phyloP scores from a whole-genome alignment of 1,140 invertebrate species.

The Meloidogyne floridensis region DNA sequence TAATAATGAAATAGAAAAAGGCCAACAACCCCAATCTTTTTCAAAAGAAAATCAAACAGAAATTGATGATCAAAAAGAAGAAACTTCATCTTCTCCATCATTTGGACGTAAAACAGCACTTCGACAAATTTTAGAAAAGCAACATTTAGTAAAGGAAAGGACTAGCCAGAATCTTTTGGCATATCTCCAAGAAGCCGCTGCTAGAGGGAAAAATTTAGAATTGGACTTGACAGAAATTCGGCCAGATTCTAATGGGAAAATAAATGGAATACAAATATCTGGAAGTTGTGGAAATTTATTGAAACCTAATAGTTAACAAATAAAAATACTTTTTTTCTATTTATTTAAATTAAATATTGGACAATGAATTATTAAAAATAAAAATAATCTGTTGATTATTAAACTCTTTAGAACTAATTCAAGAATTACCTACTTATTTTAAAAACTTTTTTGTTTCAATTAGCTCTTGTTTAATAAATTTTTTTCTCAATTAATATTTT shows the following conservation, averaged over 20 bases:
- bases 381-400: too few relatives aligned
- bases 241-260: conserved; percentile 8
- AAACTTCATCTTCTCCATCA: background rate
- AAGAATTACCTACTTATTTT: too few relatives aligned
- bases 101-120: conserved; percentile 31
- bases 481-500: background rate
- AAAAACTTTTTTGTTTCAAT: too few relatives aligned
- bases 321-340: background rate
- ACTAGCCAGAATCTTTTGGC: conserved; percentile 36
- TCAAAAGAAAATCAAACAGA: conserved; percentile 11
- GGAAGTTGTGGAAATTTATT: conserved; percentile 6
- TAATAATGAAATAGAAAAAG: background rate
- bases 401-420: too few relatives aligned
- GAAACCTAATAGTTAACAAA: background rate
- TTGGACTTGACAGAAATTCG: conserved; percentile 14
- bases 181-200: conserved; percentile 19
- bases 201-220: conserved; percentile 11
- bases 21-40: background rate
- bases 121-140: conserved; percentile 49
- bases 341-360: background rate
- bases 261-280: background rate
- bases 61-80: background rate
- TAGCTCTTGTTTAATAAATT: too few relatives aligned
- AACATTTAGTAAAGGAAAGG: conserved; percentile 51
- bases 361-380: too few relatives aligned